Base-by-base conservation (phyloP, 1,140 invertebrate genomes). In the Cotesia glomerata region DNA sequence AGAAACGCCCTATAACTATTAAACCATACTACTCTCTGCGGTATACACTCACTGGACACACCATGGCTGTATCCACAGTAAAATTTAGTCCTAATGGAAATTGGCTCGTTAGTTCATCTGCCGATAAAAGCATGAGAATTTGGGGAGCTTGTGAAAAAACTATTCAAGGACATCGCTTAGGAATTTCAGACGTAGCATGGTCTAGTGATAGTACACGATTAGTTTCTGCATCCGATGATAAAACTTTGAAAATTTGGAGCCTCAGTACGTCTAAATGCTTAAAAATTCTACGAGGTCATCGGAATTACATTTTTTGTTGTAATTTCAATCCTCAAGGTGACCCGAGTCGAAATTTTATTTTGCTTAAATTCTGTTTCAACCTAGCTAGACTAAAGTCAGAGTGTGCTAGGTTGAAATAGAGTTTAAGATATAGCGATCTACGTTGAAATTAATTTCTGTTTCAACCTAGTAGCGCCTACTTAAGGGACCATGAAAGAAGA, bases 291-390 rank as follows among this genome's bases (percentile, higher is more conserved):
- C 99, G 99, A 88, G 98, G 98, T 34, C 98, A 99, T 84, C 98
- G 96, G 86, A 99, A 99, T 87, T 99, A 99, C 88, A 98, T 99
- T 0, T 99, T 99, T 86, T 99, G 98, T 84, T 99, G 98, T 85
- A 99, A 99, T 88, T 99, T 99, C 84, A 99, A 99, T 89, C 98
- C 98, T 76, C 98, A 99, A n/a, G n/a, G n/a, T n/a, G n/a, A n/a
- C n/a, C n/a, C n/a, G n/a, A n/a, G n/a, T n/a, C n/a, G n/a, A n/a
- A n/a, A n/a, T n/a, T n/a, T n/a, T n/a, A n/a, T n/a, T n/a, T n/a
- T n/a, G n/a, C n/a, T n/a, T n/a, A n/a, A n/a, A n/a, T n/a, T n/a
- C n/a, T n/a, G n/a, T n/a, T n/a, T n/a, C n/a, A n/a, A n/a, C n/a
- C n/a, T n/a, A n/a, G n/a, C n/a, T n/a, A n/a, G n/a, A n/a, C n/a